Conservation (phyloP, 2,113 vertebrate species). For the Nestor notabilis region DNA sequence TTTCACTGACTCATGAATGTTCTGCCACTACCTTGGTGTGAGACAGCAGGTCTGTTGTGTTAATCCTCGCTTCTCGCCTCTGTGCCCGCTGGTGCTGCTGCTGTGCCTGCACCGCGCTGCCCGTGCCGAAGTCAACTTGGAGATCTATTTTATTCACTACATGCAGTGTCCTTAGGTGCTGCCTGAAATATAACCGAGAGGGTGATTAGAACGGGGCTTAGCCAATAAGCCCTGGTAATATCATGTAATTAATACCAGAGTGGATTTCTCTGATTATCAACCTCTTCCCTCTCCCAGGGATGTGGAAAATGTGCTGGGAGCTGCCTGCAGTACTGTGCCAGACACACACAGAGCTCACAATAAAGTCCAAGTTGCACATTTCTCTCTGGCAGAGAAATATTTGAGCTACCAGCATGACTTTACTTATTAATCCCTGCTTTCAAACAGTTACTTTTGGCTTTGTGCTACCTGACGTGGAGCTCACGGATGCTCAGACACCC, state of each 20-base stretch:
- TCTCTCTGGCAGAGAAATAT: background rate
- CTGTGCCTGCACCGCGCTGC: background rate
- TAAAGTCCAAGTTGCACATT: background rate
- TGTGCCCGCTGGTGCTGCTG: background rate
- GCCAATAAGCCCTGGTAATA: background rate
- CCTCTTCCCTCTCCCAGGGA: background rate
- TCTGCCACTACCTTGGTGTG: background rate
- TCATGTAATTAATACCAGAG: background rate
- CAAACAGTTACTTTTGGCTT: rapidly evolving
- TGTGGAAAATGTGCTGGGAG: background rate
- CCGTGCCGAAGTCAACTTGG: background rate
- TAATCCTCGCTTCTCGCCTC: background rate
- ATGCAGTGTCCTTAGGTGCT: background rate
- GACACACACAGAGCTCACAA: background rate
- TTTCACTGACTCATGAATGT: background rate
- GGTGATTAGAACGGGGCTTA: background rate
- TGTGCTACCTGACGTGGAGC: rapidly evolving
- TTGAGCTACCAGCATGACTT: background rate
- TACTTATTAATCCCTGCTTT: background rate
- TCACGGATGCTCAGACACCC: background rate
- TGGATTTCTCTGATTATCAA: background rate
- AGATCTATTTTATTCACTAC: background rate
- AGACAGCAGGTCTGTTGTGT: constrained; percentile 33
- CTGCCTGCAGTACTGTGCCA: background rate
- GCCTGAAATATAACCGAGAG: background rate